These are phyloP conservation scores for Sebastes vulpes DNA, from an alignment of 2,797 vertebrate genomes.

Conservation along the genomic window DNA sequence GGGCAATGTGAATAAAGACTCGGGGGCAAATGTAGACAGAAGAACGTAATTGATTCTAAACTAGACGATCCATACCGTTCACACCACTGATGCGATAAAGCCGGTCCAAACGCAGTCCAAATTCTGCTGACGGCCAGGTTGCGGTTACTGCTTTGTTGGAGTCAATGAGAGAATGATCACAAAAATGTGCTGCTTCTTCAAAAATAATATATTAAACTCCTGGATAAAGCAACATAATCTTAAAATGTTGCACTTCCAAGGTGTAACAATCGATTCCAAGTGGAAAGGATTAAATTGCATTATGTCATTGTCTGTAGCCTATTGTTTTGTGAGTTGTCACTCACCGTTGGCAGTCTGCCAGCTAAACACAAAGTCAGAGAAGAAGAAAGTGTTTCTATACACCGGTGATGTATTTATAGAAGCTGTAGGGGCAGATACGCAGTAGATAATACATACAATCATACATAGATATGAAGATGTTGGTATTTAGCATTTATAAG, in stretches of 20 bases:
- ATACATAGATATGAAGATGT: neutral
- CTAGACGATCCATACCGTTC: conserved; percentile 68
- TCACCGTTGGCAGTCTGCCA: conserved; percentile 65
- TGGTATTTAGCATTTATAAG: neutral
- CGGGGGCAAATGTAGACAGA: conserved; percentile 39
- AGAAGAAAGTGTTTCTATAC: conserved; percentile 25
- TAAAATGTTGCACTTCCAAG: conserved; percentile 74
- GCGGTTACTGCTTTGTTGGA: conserved; percentile 47
- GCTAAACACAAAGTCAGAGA: conserved; percentile 45
- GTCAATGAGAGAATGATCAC: conserved; percentile 64
- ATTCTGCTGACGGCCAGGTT: conserved; percentile 75
- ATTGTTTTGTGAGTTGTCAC: conserved; percentile 75
- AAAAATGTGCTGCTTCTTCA: conserved; percentile 77
- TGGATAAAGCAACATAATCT: conserved; percentile 72
- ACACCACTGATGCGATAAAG: conserved; percentile 79
- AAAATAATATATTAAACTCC: conserved; percentile 73
- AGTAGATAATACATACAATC: neutral
- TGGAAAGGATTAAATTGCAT: conserved; percentile 73
- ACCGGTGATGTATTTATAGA: neutral
- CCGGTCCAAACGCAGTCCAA: conserved; percentile 43
- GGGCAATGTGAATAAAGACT: conserved; percentile 51
- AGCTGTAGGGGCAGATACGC: conserved; percentile 4
- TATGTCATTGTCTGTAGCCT: conserved; percentile 69
- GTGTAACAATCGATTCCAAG: conserved; percentile 81
- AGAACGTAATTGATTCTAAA: conserved; percentile 65